Base-by-base conservation (phyloP, 2,888 invertebrate genomes). In the Caenorhabditis sinica region DNA sequence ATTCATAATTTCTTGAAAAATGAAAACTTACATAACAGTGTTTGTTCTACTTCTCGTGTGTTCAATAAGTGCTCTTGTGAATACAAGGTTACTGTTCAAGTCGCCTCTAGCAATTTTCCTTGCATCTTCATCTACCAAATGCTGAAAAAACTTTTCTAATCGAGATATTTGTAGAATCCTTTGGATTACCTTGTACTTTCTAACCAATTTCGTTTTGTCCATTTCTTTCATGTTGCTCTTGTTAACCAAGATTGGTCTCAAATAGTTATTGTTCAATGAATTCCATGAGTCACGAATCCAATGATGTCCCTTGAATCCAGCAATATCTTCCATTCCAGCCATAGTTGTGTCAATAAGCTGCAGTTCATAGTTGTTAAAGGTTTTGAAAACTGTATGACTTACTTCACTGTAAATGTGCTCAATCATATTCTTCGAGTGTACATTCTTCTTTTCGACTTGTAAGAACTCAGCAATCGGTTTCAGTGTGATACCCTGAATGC, bases 401-500 rank as follows among this genome's bases (percentile, higher is more conserved):
- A 88, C 88, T 68, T 86, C 86, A 56, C 85, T 86, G 65, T 92
- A 91, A 73, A 98, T 97, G 92, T 97, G 95, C 93, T 98, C 98
- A 93, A 97, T 97, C 97, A 98, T 97, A 11, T 96, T 96, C 53
- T 96, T 96, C 92, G 97, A 96, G 87, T 96, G 95, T 93, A 96
- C 96, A 90, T 96, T 96, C 8, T 96, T 96, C 82, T 96, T 95
- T 93, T 97, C 97, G 8, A 98, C 97, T 93, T 97, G 97, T 72
- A 98, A 95, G 91, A 97, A 96, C 94, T 96, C 96, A 28, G 98
- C 98, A 85, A 98, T 95, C n/a, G 98, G 98, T 93, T 98, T 98
- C 92, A 98, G 97, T 13, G 98, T 97, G 91, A 98, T 97, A 86
- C 98, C 98, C 95, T 95, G 93, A 28, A 93, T 73, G 33, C 6